Evolutionary conservation across 2,888 invertebrate species (phyloP), one percentile per base, ranked within the genome.

Genomic region (Pammene aurita): DNA sequence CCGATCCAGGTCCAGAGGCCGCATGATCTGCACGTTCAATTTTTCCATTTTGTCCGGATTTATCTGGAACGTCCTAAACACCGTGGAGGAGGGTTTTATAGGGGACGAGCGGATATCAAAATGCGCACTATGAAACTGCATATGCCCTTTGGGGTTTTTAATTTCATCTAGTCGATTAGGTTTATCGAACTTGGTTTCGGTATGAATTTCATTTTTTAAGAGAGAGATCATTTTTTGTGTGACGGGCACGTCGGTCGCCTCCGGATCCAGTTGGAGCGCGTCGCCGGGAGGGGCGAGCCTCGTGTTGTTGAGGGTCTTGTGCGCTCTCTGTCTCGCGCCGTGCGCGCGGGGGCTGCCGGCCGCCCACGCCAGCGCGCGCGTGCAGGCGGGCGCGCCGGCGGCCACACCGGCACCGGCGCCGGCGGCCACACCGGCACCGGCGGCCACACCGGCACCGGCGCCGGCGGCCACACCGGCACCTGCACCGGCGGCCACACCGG

Each of bases 91-190:
- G 9, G 89, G 80, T 77, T 92, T 92, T 64, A 92, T 91, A 2
- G 92, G 92, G 2, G 92, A 92, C 1, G 92, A 92, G 68, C 91
- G 76, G 57, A 92, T 90, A 73, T 92, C 91, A 62, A 92, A 92
- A 77, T 92, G 91, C 52, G 92, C 77, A 71, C 92, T 91, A 71
- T 89, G 88, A 68, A 92, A 92, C 76, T 88, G 84, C 62, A 83
- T 76, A 68, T 87, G 82, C 48, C 76, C 74, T 67, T 84, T 80
- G 7, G 81, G 73, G 72, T 79, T 81, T 35, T 78, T 77, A 7
- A 62, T 76, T 50, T 73, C 71, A 16, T 65, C 55, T 26, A 26
- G 26, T 26, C 26, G 26, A 2, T 26, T 78, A 76, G 10, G 75
- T 71, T 54, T 71, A 34, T 34, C 68, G 42, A 70, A 48, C 35